phyloP scores from a whole-genome alignment of 2,797 vertebrate genomes.

The Catostomus latipinnis region DNA sequence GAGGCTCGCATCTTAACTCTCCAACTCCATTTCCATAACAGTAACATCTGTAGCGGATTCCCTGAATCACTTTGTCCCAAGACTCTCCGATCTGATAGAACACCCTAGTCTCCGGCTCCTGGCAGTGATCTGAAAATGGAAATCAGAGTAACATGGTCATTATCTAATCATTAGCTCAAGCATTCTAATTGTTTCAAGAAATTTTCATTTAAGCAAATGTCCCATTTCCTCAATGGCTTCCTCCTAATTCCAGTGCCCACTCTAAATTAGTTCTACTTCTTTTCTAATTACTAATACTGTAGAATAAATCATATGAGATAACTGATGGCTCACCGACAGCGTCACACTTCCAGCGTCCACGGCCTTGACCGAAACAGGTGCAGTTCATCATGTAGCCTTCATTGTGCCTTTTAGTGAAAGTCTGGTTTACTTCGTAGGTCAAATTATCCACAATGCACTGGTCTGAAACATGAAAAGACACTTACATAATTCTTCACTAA shows the following conservation, averaged over 20 bases:
- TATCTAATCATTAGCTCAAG: constrained; percentile 35
- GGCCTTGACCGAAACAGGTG: constrained; percentile 93
- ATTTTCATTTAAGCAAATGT: constrained; percentile 23
- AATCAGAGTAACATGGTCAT: constrained; percentile 30
- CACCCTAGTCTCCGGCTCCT: constrained; percentile 90
- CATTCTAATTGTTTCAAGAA: constrained; percentile 31
- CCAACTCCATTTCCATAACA: constrained; percentile 97
- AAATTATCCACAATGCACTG: constrained; percentile 92
- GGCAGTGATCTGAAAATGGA: constrained; percentile 89
- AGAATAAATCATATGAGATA: neutral
- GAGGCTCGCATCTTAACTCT: constrained; percentile 93
- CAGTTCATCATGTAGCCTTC: constrained; percentile 98
- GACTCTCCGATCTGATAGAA: constrained; percentile 96
- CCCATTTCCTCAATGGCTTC: neutral
- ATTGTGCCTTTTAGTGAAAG: constrained; percentile 92
- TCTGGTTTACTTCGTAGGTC: constrained; percentile 94
- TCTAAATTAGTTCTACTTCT: neutral
- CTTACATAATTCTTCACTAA: neutral
- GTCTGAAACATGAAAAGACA: constrained; percentile 74
- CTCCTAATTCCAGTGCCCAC: neutral
- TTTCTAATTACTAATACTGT: neutral
- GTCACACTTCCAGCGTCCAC: constrained; percentile 97
- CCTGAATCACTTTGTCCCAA: constrained; percentile 90
- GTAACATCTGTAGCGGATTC: constrained; percentile 91
- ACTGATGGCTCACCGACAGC: constrained; percentile 84